Conservation (phyloP, 1,140 invertebrate species). For the Tetragonula clypearis region DNA sequence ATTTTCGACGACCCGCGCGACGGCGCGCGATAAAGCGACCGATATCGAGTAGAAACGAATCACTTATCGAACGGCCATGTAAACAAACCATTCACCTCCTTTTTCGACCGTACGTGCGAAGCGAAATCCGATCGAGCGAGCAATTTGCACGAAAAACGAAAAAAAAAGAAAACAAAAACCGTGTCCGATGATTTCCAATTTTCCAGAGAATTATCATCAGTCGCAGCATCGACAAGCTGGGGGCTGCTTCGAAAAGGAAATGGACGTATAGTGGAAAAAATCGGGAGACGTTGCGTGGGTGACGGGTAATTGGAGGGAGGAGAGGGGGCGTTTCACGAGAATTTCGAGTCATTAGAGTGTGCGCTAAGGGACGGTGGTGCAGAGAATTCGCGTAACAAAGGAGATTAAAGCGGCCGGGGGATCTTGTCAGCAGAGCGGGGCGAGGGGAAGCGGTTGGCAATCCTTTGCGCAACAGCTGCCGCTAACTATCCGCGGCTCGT, state of each 20-base stretch:
- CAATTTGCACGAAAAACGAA: not conserved
- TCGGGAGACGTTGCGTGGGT: not conserved
- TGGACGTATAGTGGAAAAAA: too few relatives aligned
- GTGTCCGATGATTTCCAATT: too few relatives aligned
- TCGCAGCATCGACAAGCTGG: too few relatives aligned
- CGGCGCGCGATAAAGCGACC: not conserved
- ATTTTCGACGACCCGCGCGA: not conserved
- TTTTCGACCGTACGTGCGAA: not conserved
- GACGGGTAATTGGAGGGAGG: not conserved
- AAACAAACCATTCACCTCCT: not conserved
- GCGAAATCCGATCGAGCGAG: not conserved
- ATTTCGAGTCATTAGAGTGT: slow-evolving; percentile 16
- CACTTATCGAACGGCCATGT: not conserved
- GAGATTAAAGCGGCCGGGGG: slow-evolving; percentile 39
- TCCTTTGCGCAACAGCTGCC: slow-evolving; percentile 47
- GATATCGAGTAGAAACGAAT: not conserved
- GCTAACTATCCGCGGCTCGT: slow-evolving; percentile 54
- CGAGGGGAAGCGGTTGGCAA: slow-evolving; percentile 34
- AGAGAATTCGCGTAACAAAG: slow-evolving; percentile 48
- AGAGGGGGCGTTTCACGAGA: not conserved
- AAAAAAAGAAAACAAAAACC: not conserved
- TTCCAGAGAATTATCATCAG: too few relatives aligned
- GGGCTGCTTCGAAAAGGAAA: too few relatives aligned
- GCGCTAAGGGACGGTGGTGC: not conserved
- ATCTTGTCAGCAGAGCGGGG: slow-evolving; percentile 31